Base-by-base conservation (phyloP, 2,888 invertebrate species). In the Drosophila multiciliata region DNA sequence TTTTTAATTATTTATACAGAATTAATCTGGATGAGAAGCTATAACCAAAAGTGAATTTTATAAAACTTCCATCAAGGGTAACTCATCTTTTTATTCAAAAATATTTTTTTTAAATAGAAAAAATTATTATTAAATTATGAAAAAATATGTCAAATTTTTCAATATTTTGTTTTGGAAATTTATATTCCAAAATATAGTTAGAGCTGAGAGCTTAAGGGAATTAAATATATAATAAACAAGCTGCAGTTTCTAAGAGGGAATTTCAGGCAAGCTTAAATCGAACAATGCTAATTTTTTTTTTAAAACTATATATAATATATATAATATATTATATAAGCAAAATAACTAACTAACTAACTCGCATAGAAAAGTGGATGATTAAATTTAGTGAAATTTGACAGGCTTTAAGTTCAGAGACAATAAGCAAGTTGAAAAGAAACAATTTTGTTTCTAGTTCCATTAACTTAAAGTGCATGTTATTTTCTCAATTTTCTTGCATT, bases 401-500 rank as follows among this genome's bases (percentile, higher is more conserved):
- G 32, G n/a, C 32, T 20, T 23, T 17, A 35, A 26, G 1, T 23
- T 53, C 6, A 35, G 17, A 0, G 11, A 7, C 33, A 20, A 33
- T 11, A 20, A 15, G 8, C 15, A n/a, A 40, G n/a, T 40, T 40
- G n/a, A n/a, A n/a, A 32, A 7, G 12, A n/a, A 7, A 12, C 20
- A 35, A 35, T 33, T 23, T 58, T 50, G 36, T 36, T 11, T 23
- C 23, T 11, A 54, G 23, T 54, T 12, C 17, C n/a, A 26, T 12
- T 17, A 26, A 54, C 2, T 53, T 20, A 20, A 60, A 32, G 7
- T 48, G 20, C 29, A 33, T 45, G 33, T 29, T 35, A 3, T 42
- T 52, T 52, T 26, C 40, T 45, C 26, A 57, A 62, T 42, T 55
- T 35, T 17, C n/a, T 7, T 42, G 55, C 55, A 8, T 17, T 45